Percentiles rank a stretch among this genome's conserved stretches.
Evolutionary conservation across 2,113 vertebrate genomes (phyloP).

Genomic region (Pardalotus punctatus): DNA sequence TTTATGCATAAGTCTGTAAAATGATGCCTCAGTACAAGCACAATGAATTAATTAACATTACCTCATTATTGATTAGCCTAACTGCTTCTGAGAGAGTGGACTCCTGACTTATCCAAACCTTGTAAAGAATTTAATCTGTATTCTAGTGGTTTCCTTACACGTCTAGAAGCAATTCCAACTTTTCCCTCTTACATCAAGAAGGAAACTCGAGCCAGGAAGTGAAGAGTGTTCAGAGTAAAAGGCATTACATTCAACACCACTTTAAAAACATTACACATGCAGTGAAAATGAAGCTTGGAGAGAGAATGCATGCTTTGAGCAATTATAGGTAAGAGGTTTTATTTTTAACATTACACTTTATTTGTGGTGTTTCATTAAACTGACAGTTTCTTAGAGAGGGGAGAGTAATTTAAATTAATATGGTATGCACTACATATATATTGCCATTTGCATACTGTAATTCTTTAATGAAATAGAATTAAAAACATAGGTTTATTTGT

Average conservation of each 20-base stretch:
- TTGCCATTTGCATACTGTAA: not conserved
- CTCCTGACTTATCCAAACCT: not conserved
- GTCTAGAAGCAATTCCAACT: constrained; percentile 20
- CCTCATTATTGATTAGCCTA: not conserved
- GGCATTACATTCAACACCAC: not conserved
- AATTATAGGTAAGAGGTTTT: not conserved
- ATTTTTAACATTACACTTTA: not conserved
- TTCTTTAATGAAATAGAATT: not conserved
- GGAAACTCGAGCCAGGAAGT: not conserved
- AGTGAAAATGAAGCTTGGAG: constrained; percentile 1
- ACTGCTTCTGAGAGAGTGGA: not conserved
- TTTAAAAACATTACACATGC: not conserved
- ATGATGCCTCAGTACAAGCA: not conserved
- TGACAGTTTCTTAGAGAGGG: not conserved
- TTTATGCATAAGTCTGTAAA: not conserved
- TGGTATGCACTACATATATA: not conserved
- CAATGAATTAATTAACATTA: not conserved
- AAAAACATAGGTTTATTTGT: not conserved
- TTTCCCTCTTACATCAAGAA: not conserved
- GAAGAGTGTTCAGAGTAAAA: not conserved
- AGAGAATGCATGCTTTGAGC: not conserved
- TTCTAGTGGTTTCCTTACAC: not conserved
- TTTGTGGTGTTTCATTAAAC: constrained; percentile 13
- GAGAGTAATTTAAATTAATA: not conserved
- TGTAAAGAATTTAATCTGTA: not conserved